These are phyloP conservation scores for Trichacis sp. DNA, from an alignment of 2,888 invertebrate species.

Conservation along the genomic window DNA sequence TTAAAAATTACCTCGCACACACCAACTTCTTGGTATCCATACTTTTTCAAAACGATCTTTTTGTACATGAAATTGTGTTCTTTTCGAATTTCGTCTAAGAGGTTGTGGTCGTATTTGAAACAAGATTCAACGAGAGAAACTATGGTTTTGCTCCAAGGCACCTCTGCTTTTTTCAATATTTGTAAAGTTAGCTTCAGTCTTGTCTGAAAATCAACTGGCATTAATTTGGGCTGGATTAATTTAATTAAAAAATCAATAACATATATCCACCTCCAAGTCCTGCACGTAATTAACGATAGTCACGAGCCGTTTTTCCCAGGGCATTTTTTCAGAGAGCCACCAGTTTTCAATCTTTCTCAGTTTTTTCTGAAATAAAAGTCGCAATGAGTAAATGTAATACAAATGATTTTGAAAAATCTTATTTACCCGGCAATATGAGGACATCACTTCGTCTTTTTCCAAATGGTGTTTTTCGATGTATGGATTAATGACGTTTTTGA, in stretches of 20 bases:
- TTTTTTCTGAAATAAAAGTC: conserved; percentile 49
- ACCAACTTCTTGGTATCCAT: conserved; percentile 64
- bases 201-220: conserved; percentile 45
- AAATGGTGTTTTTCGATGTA: conserved; percentile 67
- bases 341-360: conserved; percentile 56
- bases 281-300: conserved; percentile 57
- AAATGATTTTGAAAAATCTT: conserved; percentile 2
- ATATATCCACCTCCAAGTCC: conserved; percentile 58
- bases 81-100: conserved; percentile 62
- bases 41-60: conserved; percentile 69
- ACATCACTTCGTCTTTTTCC: conserved; percentile 67
- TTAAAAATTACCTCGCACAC: conserved; percentile 57
- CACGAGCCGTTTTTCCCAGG: conserved; percentile 62
- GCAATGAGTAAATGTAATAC: no score
- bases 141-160: conserved; percentile 67
- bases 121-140: conserved; percentile 55
- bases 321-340: conserved; percentile 63
- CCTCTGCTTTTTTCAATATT: conserved; percentile 61
- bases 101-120: conserved; percentile 59
- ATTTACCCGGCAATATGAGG: conserved; percentile 66
- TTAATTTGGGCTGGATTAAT: neutral
- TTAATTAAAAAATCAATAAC: no score
- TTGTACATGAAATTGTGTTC: conserved; percentile 66
- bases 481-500: conserved; percentile 64
- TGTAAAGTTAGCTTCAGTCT: conserved; percentile 59